phyloP scores from a whole-genome alignment of 2,113 vertebrate genomes.

The Rhinolophus ferrumequinum region DNA sequence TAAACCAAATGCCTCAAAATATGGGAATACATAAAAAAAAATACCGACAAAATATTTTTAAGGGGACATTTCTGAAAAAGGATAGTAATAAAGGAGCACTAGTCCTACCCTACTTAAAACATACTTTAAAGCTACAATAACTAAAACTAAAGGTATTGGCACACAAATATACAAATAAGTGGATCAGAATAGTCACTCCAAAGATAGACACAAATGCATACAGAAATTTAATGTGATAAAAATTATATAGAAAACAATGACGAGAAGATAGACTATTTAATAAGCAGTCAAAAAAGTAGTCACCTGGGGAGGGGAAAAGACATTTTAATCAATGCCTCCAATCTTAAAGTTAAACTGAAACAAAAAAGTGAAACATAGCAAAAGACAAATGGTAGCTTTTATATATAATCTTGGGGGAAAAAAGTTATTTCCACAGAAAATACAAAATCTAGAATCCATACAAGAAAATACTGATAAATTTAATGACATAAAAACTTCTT shows the following conservation, averaged over 20 bases:
- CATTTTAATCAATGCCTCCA: not conserved
- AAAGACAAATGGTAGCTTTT: not conserved
- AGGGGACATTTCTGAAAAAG: not conserved
- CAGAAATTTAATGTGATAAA: not conserved
- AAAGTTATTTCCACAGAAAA: not conserved
- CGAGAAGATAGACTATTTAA: not conserved
- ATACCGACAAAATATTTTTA: not conserved
- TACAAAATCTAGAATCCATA: not conserved
- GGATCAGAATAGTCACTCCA: not conserved
- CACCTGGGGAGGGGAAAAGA: not conserved
- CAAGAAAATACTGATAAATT: not conserved
- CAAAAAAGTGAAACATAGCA: not conserved
- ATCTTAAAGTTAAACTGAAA: slow-evolving; percentile 15
- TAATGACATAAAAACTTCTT: not conserved
- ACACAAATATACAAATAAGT: not conserved
- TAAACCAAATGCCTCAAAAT: not conserved
- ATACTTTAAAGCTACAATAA: not conserved
- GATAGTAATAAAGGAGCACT: not conserved
- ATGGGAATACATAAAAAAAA: slow-evolving; percentile 31
- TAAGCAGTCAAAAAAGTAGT: not conserved
- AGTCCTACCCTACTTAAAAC: not conserved
- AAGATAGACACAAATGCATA: not conserved
- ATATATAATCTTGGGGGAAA: not conserved
- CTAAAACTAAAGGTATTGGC: not conserved
- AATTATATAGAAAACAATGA: not conserved